phyloP scores from a whole-genome alignment of 2,888 invertebrate genomes.

The Eupithecia abbreviata region DNA sequence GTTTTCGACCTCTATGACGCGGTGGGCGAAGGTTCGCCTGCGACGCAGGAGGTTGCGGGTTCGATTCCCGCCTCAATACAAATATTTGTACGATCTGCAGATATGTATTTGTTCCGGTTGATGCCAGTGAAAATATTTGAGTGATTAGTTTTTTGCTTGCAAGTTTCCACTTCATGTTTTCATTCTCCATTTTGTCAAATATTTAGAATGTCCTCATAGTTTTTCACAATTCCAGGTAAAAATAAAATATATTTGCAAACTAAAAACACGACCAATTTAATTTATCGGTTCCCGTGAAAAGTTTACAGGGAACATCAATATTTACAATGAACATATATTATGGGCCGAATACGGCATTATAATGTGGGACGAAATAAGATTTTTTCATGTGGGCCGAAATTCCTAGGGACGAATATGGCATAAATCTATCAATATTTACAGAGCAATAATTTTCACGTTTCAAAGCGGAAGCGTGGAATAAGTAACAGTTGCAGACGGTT shows the following conservation, averaged over 20 bases:
- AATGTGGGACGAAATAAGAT: no score
- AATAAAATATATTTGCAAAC: background rate
- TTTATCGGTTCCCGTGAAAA: conserved; percentile 15
- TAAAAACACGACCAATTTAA: background rate
- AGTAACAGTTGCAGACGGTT: background rate
- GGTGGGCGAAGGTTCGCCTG: no score
- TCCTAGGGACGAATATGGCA: no score
- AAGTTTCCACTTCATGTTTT: background rate
- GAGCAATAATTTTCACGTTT: conserved; percentile 19
- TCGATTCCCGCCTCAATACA: no score
- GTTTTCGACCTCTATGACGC: no score
- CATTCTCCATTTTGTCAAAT: no score
- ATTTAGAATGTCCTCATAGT: background rate
- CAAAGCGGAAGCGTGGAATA: background rate
- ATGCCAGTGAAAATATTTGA: background rate
- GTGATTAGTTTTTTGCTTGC: background rate
- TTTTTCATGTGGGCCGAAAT: no score
- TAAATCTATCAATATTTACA: conserved; percentile 8
- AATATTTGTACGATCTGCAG: no score
- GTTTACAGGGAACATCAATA: conserved; percentile 11
- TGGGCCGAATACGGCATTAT: no score
- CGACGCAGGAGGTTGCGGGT: no score
- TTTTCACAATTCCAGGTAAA: background rate
- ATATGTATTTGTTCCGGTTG: background rate
- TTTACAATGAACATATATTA: conserved; percentile 10